Evolutionary conservation across 1,140 invertebrate species (phyloP).

Genomic region (Bombus balteatus): DNA sequence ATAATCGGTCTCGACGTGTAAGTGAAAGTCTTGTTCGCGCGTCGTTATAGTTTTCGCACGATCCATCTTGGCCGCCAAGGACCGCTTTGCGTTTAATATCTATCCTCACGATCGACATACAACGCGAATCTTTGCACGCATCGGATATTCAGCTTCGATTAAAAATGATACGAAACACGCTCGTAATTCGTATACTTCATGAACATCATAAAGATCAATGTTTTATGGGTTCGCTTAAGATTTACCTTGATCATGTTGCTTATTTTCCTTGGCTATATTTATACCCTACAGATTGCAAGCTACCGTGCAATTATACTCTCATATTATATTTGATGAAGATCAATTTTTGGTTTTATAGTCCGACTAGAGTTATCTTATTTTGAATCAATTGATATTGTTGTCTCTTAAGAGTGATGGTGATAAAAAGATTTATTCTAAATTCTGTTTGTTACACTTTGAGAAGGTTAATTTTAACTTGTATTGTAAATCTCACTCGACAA

Average conservation of each 20-base stretch:
- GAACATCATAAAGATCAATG: not conserved
- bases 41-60: conserved; percentile 52
- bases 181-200: not conserved
- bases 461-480: too few species aligned
- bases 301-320: not conserved
- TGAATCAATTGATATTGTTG: not conserved
- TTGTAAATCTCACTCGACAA: too few species aligned
- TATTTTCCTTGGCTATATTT: not conserved
- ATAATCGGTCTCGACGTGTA: conserved; percentile 33
- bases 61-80: conserved; percentile 19
- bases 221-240: not conserved
- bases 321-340: not conserved
- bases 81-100: conserved; percentile 1
- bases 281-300: not conserved
- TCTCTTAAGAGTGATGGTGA: not conserved
- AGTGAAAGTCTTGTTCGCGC: conserved; percentile 50
- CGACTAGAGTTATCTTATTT: not conserved
- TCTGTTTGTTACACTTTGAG: too few species aligned
- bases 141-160: not conserved
- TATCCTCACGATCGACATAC: not conserved
- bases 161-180: not conserved
- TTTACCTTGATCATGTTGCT: not conserved
- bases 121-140: not conserved
- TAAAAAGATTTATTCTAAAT: not conserved
- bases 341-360: not conserved